Conservation (phyloP, 2,888 invertebrate species). For the Abrostola tripartita region DNA sequence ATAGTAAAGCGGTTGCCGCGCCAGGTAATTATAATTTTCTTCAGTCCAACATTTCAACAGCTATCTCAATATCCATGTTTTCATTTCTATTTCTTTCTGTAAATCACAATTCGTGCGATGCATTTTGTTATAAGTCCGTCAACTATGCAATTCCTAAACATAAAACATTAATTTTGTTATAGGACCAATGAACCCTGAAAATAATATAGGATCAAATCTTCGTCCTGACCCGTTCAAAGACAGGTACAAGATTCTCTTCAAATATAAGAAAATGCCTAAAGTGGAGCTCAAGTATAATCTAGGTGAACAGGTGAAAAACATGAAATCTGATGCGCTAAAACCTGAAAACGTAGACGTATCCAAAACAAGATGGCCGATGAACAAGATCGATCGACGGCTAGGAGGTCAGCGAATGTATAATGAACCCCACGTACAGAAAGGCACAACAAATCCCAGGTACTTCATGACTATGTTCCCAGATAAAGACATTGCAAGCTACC, state of each 20-base stretch:
- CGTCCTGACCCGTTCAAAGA: constrained; percentile 73
- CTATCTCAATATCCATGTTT: too few relatives aligned
- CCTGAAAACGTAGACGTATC: constrained; percentile 66
- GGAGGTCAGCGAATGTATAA: constrained; percentile 45
- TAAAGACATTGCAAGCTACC: constrained; percentile 41
- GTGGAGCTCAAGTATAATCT: constrained; percentile 76
- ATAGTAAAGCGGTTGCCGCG: constrained; percentile 38
- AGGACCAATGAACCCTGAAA: constrained; percentile 41
- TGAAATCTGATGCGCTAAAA: constrained; percentile 66
- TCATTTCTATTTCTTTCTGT: not conserved
- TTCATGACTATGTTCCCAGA: constrained; percentile 50
- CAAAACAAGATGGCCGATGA: constrained; percentile 75
- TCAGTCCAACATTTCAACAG: too few relatives aligned
- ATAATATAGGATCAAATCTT: constrained; percentile 31
- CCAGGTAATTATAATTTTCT: constrained; percentile 26
- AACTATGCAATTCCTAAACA: not conserved
- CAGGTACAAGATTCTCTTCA: constrained; percentile 68
- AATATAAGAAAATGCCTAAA: constrained; percentile 73
- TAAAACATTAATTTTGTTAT: constrained; percentile 9
- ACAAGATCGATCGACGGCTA: constrained; percentile 57
- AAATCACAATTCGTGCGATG: not conserved
- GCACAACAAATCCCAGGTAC: constrained; percentile 36
- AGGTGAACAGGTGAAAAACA: constrained; percentile 76
- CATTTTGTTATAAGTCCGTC: not conserved
- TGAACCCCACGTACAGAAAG: constrained; percentile 19